These are phyloP conservation scores for Rhogogaster chlorosoma DNA, from an alignment of 2,888 invertebrate genomes.

Conservation along the genomic window DNA sequence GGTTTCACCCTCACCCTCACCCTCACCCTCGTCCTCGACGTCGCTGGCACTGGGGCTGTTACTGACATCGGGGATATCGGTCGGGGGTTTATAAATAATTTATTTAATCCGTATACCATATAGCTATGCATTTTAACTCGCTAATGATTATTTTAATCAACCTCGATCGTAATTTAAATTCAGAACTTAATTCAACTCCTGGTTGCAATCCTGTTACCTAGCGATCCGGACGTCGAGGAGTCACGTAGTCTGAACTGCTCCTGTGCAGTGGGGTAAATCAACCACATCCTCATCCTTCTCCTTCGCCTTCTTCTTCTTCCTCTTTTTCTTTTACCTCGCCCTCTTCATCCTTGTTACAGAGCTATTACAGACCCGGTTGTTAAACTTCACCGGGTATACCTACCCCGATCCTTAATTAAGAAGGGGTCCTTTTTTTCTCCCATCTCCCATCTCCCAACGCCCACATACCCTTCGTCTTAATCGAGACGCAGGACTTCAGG, in stretches of 20 bases:
- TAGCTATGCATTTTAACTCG: conserved; percentile 7
- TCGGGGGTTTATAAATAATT: conserved; percentile 65
- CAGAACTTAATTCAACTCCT: conserved; percentile 1
- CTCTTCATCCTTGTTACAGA: conserved; percentile 5
- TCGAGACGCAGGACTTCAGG: background rate
- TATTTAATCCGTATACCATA: conserved; percentile 54
- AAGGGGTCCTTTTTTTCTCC: background rate
- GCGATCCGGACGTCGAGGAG: background rate
- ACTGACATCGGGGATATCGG: conserved; percentile 52
- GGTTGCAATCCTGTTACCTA: background rate
- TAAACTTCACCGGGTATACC: background rate
- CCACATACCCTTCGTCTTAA: conserved; percentile 1
- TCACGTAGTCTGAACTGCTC: background rate
- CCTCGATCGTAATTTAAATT: conserved; percentile 51
- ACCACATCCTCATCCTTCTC: background rate
- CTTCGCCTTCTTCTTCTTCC: background rate
- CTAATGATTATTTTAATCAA: conserved; percentile 53
- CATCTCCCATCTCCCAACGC: background rate
- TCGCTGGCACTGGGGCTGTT: background rate
- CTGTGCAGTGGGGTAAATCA: background rate
- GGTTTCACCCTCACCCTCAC: background rate
- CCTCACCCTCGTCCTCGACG: background rate
- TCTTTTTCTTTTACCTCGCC: background rate
- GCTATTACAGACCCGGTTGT: conserved; percentile 14
- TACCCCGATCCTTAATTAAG: conserved; percentile 2